Conservation (phyloP, 1,140 invertebrate genomes). For the Triops cancriformis region DNA sequence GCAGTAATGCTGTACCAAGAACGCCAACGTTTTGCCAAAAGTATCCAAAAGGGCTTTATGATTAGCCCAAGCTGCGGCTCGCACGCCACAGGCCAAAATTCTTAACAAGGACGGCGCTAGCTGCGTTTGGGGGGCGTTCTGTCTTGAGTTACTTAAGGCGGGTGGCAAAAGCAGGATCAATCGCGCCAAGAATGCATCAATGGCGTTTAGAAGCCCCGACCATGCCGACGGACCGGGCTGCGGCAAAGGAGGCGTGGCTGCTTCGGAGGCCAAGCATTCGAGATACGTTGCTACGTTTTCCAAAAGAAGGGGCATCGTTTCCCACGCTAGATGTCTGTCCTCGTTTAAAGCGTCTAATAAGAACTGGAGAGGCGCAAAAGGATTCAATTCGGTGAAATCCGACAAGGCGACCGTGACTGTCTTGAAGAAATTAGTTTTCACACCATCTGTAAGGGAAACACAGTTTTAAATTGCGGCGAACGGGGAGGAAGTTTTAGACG, state of each 20-base stretch:
- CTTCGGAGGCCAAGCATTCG: constrained; percentile 81
- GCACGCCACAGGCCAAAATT: constrained; percentile 61
- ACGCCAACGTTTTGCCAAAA: constrained; percentile 90
- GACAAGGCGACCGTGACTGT: constrained; percentile 83
- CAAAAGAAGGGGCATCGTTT: constrained; percentile 62
- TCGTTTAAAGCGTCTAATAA: constrained; percentile 84
- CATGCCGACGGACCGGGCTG: constrained; percentile 45
- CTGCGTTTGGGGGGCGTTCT: constrained; percentile 16
- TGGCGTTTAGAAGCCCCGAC: constrained; percentile 66
- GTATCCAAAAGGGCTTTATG: constrained; percentile 72
- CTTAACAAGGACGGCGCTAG: constrained; percentile 61
- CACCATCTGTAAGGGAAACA: constrained; percentile 45
- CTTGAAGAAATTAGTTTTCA: constrained; percentile 74
- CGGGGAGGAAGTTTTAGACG: neutral
- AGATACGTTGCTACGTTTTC: constrained; percentile 87
- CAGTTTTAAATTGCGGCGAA: neutral
- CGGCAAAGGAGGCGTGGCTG: constrained; percentile 54
- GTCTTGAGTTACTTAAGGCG: neutral
- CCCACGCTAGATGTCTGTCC: constrained; percentile 73
- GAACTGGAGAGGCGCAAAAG: constrained; percentile 82
- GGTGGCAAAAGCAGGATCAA: constrained; percentile 62
- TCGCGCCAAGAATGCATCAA: constrained; percentile 77
- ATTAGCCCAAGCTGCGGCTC: constrained; percentile 13
- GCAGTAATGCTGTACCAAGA: constrained; percentile 67
- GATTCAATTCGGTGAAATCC: constrained; percentile 96